phyloP scores from a whole-genome alignment of 2,888 invertebrate species.

The Galerucella nymphaeae region DNA sequence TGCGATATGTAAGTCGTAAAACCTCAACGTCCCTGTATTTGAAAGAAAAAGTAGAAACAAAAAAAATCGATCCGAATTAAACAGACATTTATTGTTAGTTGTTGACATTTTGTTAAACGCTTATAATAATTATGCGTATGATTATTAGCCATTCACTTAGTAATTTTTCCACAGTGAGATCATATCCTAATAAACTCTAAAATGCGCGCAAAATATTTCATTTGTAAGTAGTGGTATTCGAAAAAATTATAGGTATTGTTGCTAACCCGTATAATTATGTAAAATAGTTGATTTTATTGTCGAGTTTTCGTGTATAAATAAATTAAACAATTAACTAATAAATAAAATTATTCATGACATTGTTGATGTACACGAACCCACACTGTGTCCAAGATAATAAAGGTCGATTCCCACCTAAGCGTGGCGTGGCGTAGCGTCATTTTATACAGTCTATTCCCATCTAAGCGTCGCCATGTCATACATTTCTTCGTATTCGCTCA shows the following conservation, averaged over 20 bases:
- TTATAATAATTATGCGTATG: constrained; percentile 23
- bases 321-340: too few relatives aligned
- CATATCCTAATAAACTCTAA: constrained; percentile 39
- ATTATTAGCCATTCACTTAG: constrained; percentile 37
- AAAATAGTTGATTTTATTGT: background rate
- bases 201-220: constrained; percentile 27
- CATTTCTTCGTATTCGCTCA: too few relatives aligned
- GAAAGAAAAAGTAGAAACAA: background rate
- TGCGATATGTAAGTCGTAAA: too few relatives aligned
- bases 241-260: background rate
- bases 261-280: background rate
- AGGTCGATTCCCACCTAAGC: too few relatives aligned
- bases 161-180: constrained; percentile 42
- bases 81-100: background rate
- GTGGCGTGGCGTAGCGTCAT: too few relatives aligned
- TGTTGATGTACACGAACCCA: background rate
- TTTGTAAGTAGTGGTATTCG: background rate
- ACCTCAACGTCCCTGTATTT: too few relatives aligned
- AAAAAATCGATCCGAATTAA: background rate
- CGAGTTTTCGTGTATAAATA: too few relatives aligned
- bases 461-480: too few relatives aligned
- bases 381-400: too few relatives aligned
- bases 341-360: background rate
- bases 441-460: too few relatives aligned
- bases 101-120: constrained; percentile 8